Base-by-base conservation (phyloP, 53 echinoderm and acorn worm species). In the Stichopus horrens region DNA sequence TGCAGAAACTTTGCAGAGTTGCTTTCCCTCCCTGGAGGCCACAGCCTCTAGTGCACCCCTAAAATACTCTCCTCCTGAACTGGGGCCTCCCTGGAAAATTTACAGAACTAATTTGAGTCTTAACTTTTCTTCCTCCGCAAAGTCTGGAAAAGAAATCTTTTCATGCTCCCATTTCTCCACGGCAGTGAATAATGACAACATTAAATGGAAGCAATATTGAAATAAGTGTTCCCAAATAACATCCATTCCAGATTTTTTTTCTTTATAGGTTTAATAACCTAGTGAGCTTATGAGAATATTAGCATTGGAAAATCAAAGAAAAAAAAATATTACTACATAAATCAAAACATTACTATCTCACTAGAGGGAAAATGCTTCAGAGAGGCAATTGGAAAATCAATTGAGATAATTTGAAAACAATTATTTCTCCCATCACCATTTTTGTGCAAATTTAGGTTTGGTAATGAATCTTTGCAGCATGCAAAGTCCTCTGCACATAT, bases 71-170 rank as follows among this genome's bases (percentile, higher is more conserved):
- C 81, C 9, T 81, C 81, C 81, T 81, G 58, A 53, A 81, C 71
- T n/a, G 81, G 81, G 81, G 81, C 81, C 81, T 81, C 81, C 81
- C 81, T 56, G 81, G 81, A 81, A 81, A 81, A 81, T 81, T 81
- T 81, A 81, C 81, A n/a, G 23, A 81, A 81, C 81, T 81, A 81
- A 81, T 81, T 81, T 81, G 56, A 81, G 56, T 81, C 81, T 81
- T 81, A 81, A 81, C 21, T 81, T 81, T 81, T 21, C 58, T 9
- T 81, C 81, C 81, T 81, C 81, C 81, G 20, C 20, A 56, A 81
- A 81, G 81, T 81, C 81, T 81, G 81, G 58, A 81, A 81, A 81
- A 81, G 81, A 81, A 81, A 81, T 81, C 58, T 81, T 56, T 52
- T 52, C 52, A 18, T 59, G 53, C 51, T 54, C 54, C 77, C 53